These are phyloP conservation scores for Apocheima hispidaria DNA, from an alignment of 2,888 invertebrate genomes.

Conservation along the genomic window DNA sequence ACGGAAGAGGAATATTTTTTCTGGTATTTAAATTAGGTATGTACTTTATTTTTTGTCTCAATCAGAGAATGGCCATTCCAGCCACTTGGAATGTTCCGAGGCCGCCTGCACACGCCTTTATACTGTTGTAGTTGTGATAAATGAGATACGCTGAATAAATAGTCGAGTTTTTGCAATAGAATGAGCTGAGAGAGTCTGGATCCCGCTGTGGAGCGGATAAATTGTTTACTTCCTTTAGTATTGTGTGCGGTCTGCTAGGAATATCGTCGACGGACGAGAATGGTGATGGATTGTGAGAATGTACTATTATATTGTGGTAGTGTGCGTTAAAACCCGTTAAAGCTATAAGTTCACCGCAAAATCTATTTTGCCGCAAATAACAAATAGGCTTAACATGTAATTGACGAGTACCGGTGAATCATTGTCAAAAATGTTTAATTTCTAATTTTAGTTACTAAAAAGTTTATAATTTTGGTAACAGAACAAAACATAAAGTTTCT, in stretches of 20 bases:
- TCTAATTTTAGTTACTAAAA: no score
- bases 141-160: conserved; percentile 41
- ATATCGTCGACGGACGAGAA: background rate
- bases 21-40: background rate
- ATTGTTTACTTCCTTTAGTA: conserved; percentile 28
- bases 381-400: no score
- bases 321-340: background rate
- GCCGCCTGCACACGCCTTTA: conserved; percentile 36
- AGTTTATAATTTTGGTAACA: no score
- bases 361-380: no score
- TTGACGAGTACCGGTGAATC: no score
- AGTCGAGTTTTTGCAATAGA: conserved; percentile 30
- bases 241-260: conserved; percentile 8
- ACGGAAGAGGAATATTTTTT: no score
- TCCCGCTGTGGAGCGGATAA: conserved; percentile 17
- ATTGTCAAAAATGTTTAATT: no score
- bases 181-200: conserved; percentile 19
- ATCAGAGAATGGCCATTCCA: conserved; percentile 5
- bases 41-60: background rate
- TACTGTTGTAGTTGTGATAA: conserved; percentile 42
- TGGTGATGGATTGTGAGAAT: background rate
- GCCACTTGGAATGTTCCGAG: background rate
- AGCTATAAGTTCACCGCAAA: background rate
- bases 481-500: no score
- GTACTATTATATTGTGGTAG: background rate